Conservation (phyloP, 1,140 invertebrate species). For the Gonioctena quinquepunctata region DNA sequence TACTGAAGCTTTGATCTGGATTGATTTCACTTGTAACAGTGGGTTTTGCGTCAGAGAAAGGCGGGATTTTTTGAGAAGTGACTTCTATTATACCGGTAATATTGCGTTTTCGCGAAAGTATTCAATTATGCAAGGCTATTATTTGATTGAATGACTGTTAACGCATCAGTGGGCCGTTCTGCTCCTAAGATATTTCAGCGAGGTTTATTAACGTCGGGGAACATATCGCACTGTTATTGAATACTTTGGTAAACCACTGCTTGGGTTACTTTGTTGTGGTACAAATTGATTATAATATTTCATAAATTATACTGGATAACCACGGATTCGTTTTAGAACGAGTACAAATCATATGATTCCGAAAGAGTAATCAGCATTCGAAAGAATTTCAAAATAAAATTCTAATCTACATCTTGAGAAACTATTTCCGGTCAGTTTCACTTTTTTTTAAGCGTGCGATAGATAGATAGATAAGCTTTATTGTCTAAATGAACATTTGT, state of each 20-base stretch:
- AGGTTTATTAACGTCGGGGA: slow-evolving; percentile 1
- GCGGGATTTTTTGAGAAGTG: slow-evolving; percentile 10
- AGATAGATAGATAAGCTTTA: too few species aligned
- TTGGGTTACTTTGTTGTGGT: background rate
- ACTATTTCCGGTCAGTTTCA: too few species aligned
- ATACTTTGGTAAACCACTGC: slow-evolving; percentile 18
- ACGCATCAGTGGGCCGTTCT: background rate
- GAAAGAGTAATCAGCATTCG: too few species aligned
- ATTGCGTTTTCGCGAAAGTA: slow-evolving; percentile 22
- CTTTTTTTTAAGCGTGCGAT: too few species aligned
- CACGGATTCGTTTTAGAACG: too few species aligned
- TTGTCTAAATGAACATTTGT: too few species aligned
- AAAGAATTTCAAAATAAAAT: too few species aligned
- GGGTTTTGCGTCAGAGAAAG: slow-evolving; percentile 21
- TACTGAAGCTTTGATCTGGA: slow-evolving; percentile 8
- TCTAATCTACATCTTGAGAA: too few species aligned
- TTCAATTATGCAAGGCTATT: slow-evolving; percentile 15
- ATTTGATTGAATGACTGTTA: slow-evolving; percentile 23
- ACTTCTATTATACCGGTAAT: slow-evolving; percentile 11
- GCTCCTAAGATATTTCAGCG: background rate
- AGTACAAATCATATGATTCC: too few species aligned
- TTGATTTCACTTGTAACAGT: slow-evolving; percentile 18
- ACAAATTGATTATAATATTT: background rate
- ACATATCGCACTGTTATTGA: slow-evolving; percentile 5
- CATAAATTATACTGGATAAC: too few species aligned